These are phyloP conservation scores for Urocyon cinereoargenteus DNA, from an alignment of 2,797 vertebrate genomes.

Conservation along the genomic window DNA sequence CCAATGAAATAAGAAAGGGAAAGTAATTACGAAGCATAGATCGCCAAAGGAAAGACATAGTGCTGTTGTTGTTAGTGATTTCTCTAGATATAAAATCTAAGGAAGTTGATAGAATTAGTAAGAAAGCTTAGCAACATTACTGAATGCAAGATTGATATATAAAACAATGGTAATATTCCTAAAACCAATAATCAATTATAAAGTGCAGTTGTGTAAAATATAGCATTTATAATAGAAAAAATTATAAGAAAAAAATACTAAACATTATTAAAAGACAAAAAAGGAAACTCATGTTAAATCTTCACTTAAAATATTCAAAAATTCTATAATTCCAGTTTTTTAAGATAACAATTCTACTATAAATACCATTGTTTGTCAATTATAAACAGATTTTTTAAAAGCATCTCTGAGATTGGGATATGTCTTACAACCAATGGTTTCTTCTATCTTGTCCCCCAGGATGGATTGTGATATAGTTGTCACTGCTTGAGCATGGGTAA, in stretches of 20 bases:
- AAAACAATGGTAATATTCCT: neutral
- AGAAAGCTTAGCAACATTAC: neutral
- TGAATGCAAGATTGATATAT: constrained; percentile 18
- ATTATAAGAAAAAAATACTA: neutral
- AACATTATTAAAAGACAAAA: constrained; percentile 51
- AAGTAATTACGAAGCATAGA: constrained; percentile 52
- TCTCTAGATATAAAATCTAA: constrained; percentile 48
- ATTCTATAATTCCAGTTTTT: neutral
- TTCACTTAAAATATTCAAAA: constrained; percentile 19
- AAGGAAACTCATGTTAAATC: constrained; percentile 18
- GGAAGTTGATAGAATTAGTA: constrained; percentile 42
- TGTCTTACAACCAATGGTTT: neutral
- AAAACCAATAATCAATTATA: constrained; percentile 21
- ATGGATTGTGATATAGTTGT: neutral
- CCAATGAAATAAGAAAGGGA: constrained; percentile 57
- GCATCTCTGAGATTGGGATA: neutral
- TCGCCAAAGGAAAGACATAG: constrained; percentile 13
- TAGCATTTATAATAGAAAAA: constrained; percentile 40
- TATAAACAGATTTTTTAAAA: constrained; percentile 52
- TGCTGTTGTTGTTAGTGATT: constrained; percentile 46
- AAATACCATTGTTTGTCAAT: neutral
- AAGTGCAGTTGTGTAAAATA: constrained; percentile 34
- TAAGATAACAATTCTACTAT: neutral
- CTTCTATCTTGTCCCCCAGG: neutral
- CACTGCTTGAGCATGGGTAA: constrained; percentile 25